Base-by-base conservation (phyloP, 2,797 vertebrate species). In the Myiotriccus ornatus region DNA sequence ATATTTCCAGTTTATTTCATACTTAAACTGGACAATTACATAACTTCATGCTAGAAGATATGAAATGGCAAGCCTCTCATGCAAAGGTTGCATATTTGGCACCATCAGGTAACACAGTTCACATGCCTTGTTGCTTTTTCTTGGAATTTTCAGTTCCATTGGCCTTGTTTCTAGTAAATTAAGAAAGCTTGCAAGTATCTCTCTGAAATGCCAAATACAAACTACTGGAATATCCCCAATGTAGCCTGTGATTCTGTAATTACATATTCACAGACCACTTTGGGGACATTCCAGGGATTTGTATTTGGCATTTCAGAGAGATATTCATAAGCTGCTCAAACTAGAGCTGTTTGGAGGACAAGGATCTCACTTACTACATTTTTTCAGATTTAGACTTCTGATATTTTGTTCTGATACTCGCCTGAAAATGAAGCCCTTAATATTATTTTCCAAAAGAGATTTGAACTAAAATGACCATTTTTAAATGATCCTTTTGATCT, bases 151-250 rank as follows among this genome's bases (percentile, higher is more conserved):
- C 28, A 25, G n/a, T 71, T 87, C 47, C 35, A 60, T 6, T 89
- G 57, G 76, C 37, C 20, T 77, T 89, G 55, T 85, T 93, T 89
- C 93, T 92, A 59, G 55, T 84, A 94, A 93, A 91, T 93, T 87
- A 93, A 84, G 93, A 93, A 77, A 88, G 55, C 43, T 73, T 73
- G 11, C n/a, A 34, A 65, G n/a, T 53, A 21, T 28, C 30, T 78
- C 8, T 53, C 59, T 67, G 32, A 84, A 78, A 43, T n/a, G 25
- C 30, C 46, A 47, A 41, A 71, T 20, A 35, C 20, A 47, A 84
- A 19, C 3, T 12, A 27, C 27, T 60, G 30, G 27, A 73, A 67
- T 73, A n/a, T 28, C 34, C 60, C 23, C 47, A 73, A 79, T 67
- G 27, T n/a, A 16, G 13, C 28, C 32, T 73, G 22, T 41, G 46